Evolutionary conservation across 2,888 invertebrate genomes (phyloP).

Genomic region (Drosophila stalkeri): DNA sequence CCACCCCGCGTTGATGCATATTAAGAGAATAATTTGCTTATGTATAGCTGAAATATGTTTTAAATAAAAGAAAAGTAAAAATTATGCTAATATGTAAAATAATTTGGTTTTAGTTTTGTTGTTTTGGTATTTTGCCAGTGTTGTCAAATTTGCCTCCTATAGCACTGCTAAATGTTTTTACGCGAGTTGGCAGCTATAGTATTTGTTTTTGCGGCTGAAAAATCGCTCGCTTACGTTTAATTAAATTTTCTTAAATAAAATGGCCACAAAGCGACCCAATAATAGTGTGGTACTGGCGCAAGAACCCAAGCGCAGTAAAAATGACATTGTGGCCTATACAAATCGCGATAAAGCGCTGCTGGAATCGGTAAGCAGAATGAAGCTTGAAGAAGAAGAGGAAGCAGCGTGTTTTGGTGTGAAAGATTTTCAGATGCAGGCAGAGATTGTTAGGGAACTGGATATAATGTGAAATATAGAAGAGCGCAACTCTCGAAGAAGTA

Average conservation of each 20-base stretch:
- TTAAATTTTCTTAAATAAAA: conserved; percentile 53
- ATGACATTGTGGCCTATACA: conserved; percentile 90
- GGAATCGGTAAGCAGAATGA: conserved; percentile 88
- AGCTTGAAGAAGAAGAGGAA: conserved; percentile 36
- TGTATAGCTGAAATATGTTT: conserved; percentile 62
- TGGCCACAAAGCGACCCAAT: conserved; percentile 82
- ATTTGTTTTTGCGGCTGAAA: conserved; percentile 49
- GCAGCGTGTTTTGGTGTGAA: conserved; percentile 20
- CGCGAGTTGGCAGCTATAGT: conserved; percentile 42
- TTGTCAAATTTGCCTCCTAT: neutral
- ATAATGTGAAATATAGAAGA: neutral
- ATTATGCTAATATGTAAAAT: conserved; percentile 24
- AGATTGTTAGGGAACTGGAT: neutral
- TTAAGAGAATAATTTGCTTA: conserved; percentile 81
- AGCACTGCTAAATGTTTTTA: neutral
- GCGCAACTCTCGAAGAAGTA: neutral
- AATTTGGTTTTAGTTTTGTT: neutral
- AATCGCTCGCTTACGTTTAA: conserved; percentile 20
- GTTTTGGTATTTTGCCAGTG: conserved; percentile 6
- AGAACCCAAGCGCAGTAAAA: conserved; percentile 89
- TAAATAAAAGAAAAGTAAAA: conserved; percentile 59
- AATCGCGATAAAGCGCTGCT: conserved; percentile 91
- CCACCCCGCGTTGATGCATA: conserved; percentile 87
- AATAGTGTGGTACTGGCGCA: conserved; percentile 84
- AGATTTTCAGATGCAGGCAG: neutral